Evolutionary conservation across 1,140 invertebrate species (phyloP), one percentile per base, ranked within the genome.

Genomic region (Pseudachorutes palmiensis): DNA sequence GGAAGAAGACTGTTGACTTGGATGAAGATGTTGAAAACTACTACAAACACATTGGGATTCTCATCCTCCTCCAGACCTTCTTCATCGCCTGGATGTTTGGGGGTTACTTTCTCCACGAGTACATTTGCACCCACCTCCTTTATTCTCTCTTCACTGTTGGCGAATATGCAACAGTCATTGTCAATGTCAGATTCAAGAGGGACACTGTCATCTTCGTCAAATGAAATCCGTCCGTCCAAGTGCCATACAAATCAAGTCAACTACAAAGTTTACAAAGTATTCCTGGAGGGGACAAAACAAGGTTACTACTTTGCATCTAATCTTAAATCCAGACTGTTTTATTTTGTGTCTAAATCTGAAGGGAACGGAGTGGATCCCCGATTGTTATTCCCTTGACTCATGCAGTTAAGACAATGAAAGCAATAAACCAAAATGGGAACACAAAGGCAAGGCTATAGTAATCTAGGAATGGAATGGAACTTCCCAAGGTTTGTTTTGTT

Each of bases 171-270:
- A 66, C 64, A 2, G 64, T 66, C n/a, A 29, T 66, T n/a, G 62
- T 66, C 48, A 66, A 66, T 61, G 57, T 66, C n/a, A 60, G 64
- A 22, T 66, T 66, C 33, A 66, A 66, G 32, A 31, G 64, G 29
- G 64, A 66, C 32, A 66, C 64, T 2, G 32, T 66, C 22, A 24
- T 31, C n/a, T 66, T 66, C 45, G 64, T 66, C 26, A 66, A 66
- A 41, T 66, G 29, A 62, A 22, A 3, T 31, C 5, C 9, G 5
- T 14, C 22, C 9, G 26, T 9, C 22, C 26, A 9, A 58, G 26
- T 48, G 14, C 45, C 45, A 14, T 14, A 14, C 45, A 48, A 48
- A n/a, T 48, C 45, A 48, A n/a, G n/a, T n/a, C n/a, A n/a, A n/a
- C n/a, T n/a, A n/a, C n/a, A n/a, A n/a, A n/a, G n/a, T n/a, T n/a